A percentile compares a stretch with the other conserved stretches of the same genome.
Evolutionary conservation across 2,797 vertebrate species (phyloP).

Genomic region (Balearica regulorum): DNA sequence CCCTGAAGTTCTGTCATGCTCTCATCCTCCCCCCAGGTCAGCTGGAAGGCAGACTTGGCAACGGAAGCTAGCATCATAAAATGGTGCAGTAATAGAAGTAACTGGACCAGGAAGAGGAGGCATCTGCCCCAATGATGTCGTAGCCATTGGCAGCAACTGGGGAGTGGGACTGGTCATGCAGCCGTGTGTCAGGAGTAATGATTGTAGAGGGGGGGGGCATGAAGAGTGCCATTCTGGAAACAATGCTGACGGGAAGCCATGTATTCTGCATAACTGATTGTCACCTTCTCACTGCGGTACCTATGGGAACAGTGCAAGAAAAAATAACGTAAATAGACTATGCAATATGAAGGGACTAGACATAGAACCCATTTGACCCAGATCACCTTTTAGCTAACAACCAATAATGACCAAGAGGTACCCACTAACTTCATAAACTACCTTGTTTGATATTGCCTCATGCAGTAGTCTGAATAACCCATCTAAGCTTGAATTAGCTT

Average conservation of each 20-base stretch:
- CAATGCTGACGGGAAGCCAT: constrained; percentile 83
- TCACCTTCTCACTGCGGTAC: constrained; percentile 86
- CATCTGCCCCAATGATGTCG: constrained; percentile 82
- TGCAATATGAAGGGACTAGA: rapidly evolving
- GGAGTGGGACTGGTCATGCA: constrained; percentile 81
- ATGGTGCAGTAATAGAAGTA: constrained; percentile 88
- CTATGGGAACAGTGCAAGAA: constrained; percentile 49
- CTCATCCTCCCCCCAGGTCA: constrained; percentile 69
- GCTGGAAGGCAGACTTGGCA: constrained; percentile 82
- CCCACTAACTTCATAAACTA: not conserved
- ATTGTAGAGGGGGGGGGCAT: constrained; percentile 84
- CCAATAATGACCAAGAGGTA: rapidly evolving
- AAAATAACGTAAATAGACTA: not conserved
- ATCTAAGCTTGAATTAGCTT: not conserved
- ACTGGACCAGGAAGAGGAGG: constrained; percentile 86
- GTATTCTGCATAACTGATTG: constrained; percentile 85
- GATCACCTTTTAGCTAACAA: not conserved
- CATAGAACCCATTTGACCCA: not conserved
- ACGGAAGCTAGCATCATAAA: constrained; percentile 87
- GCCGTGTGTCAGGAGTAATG: constrained; percentile 88
- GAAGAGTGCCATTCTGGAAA: constrained; percentile 84
- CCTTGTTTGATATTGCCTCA: not conserved
- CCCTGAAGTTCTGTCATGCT: constrained; percentile 74
- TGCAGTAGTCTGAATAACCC: not conserved
- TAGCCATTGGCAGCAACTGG: constrained; percentile 80